These are phyloP conservation scores for Nudaria mundana DNA, from an alignment of 2,888 invertebrate genomes.

Conservation along the genomic window DNA sequence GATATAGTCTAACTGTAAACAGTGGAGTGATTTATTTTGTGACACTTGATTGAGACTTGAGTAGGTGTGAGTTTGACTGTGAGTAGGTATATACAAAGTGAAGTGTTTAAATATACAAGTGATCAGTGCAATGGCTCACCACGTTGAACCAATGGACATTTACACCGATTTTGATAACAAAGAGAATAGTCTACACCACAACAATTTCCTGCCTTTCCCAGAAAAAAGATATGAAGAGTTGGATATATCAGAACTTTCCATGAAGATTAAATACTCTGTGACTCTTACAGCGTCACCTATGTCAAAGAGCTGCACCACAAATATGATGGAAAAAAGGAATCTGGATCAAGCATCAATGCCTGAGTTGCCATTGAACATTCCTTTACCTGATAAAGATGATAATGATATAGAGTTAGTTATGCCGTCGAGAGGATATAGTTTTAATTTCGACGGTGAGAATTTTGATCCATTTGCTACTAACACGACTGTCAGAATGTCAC, in stretches of 20 bases:
- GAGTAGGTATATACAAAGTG: slow-evolving; percentile 18
- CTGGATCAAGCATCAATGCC: slow-evolving; percentile 28
- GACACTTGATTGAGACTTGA: slow-evolving; percentile 31
- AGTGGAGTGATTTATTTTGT: slow-evolving; percentile 61
- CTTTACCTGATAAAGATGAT: slow-evolving; percentile 54
- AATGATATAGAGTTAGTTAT: slow-evolving; percentile 31
- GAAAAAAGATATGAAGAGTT: slow-evolving; percentile 72
- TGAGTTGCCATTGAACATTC: slow-evolving; percentile 39
- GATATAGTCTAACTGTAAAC: slow-evolving; percentile 65
- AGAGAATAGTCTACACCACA: slow-evolving; percentile 63
- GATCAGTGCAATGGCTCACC: slow-evolving; percentile 55
- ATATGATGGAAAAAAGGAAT: slow-evolving; percentile 46
- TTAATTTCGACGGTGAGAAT: slow-evolving; percentile 66
- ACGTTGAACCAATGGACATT: slow-evolving; percentile 67
- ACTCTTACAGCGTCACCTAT: slow-evolving; percentile 67
- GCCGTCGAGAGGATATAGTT: slow-evolving; percentile 59
- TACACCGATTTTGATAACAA: slow-evolving; percentile 72
- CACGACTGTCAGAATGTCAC: slow-evolving; percentile 58
- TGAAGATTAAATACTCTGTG: slow-evolving; percentile 68
- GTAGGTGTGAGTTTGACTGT: no score
- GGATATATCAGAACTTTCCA: slow-evolving; percentile 69
- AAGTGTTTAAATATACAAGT: slow-evolving; percentile 24
- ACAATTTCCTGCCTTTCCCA: slow-evolving; percentile 60
- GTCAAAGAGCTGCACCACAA: slow-evolving; percentile 63
- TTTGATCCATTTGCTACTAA: slow-evolving; percentile 64